These are phyloP conservation scores for Chauna torquata DNA, from an alignment of 2,113 vertebrate species.

Conservation along the genomic window DNA sequence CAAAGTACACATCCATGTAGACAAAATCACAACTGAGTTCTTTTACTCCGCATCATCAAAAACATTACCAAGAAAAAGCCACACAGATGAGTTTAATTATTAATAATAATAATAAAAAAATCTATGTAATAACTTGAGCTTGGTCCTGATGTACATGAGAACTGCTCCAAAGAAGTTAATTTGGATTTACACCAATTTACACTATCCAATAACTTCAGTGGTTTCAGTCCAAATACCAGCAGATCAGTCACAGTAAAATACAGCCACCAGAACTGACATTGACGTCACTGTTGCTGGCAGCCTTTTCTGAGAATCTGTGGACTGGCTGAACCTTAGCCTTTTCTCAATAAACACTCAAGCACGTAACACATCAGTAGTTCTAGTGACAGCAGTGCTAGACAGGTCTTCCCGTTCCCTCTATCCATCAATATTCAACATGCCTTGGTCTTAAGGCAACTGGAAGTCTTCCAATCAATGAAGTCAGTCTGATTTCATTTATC, in stretches of 20 bases:
- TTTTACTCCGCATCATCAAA: neutral
- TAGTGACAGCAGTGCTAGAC: neutral
- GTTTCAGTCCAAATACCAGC: slow-evolving; percentile 24
- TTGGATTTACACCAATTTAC: neutral
- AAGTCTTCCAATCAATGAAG: neutral
- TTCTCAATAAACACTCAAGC: neutral
- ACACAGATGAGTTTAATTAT: neutral
- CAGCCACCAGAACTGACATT: neutral
- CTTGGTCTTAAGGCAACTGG: neutral
- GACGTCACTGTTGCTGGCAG: neutral
- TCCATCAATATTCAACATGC: neutral
- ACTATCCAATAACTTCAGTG: neutral
- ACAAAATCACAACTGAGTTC: neutral
- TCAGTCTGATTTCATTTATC: neutral
- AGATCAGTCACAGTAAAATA: neutral
- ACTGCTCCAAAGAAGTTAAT: neutral
- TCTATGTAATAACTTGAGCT: neutral
- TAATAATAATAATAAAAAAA: neutral
- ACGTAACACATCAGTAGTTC: neutral
- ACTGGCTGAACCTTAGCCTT: neutral
- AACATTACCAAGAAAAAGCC: neutral
- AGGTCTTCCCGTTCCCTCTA: neutral
- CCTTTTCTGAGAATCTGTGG: neutral
- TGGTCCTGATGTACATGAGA: neutral
- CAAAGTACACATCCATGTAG: neutral